These are phyloP conservation scores for Coturnix japonica DNA, from an alignment of 2,113 vertebrate species.

Conservation along the genomic window DNA sequence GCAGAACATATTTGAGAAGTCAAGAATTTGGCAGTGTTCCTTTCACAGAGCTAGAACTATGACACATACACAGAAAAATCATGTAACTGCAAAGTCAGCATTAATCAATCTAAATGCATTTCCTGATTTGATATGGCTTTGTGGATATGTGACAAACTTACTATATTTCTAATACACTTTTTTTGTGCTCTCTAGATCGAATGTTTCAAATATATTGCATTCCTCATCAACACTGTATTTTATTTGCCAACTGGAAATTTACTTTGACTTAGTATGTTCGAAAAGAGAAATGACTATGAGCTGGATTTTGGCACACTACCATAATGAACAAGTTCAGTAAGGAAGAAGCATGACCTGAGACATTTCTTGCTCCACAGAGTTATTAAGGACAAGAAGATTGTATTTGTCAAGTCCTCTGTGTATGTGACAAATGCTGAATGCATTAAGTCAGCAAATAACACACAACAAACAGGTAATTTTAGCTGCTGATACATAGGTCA, in stretches of 20 bases:
- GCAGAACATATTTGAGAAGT: background rate
- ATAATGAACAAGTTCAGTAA: background rate
- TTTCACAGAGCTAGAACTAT: background rate
- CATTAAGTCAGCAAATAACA: constrained; percentile 16
- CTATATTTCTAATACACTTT: background rate
- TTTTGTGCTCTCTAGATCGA: constrained; percentile 32
- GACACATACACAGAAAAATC: background rate
- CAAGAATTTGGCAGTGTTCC: background rate
- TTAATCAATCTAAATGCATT: constrained; percentile 10
- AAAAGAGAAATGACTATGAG: constrained; percentile 31
- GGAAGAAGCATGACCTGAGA: constrained; percentile 13
- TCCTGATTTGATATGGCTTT: background rate
- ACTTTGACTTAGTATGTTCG: constrained; percentile 20
- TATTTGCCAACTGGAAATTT: constrained; percentile 51
- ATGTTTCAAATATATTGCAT: constrained; percentile 36
- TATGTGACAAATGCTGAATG: constrained; percentile 14
- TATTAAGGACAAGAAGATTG: constrained; percentile 8
- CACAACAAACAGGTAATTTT: background rate
- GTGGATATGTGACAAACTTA: constrained; percentile 12
- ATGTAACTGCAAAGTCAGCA: constrained; percentile 2
- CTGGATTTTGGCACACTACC: constrained; percentile 32
- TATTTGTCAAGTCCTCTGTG: constrained; percentile 31
- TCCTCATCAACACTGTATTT: constrained; percentile 27
- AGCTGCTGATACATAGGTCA: background rate
- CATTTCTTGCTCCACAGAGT: constrained; percentile 20